Base-by-base conservation (phyloP, 2,113 vertebrate species). In the Silurus glanis region DNA sequence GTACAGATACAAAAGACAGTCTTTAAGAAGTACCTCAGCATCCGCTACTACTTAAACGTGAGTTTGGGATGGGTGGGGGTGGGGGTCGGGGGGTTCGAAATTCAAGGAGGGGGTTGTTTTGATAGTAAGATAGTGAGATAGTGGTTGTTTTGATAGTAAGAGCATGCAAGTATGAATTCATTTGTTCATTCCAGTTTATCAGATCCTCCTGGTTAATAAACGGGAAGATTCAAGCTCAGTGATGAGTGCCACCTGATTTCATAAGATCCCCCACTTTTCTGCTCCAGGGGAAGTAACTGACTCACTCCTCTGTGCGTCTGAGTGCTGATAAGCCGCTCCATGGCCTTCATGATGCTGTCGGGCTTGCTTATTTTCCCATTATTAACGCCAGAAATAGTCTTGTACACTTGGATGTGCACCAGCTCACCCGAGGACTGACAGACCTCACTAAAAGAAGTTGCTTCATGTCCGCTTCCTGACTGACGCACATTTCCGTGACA, bases 321-420 rank as follows among this genome's bases (percentile, higher is more conserved):
- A 3, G 47, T 5, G 17, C 83, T 59, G 84, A 80, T 58, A 56
- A 55, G n/a, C n/a, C 6, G 13, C 53, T 16, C 14, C 85, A 72
- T 72, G 67, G 56, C 59, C 25, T 71, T 58, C 72, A n/a, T n/a
- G 37, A n/a, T 72, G 55, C 85, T 84, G 61, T 80, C 62, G 2
- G 72, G 88, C 85, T 85, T 89, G 82, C 78, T 92, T 90, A 90
- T 90, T 92, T 93, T 94, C 92, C 91, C 92, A 94, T 91, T 90
- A 85, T 87, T 78, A 74, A 85, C 79, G 85, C 91, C 88, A 88
- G 85, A 94, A 92, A 93, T 92, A 94, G 92, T 85, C 80, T 45
- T 58, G 84, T 10, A 55, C 84, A n/a, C 83, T 89, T 92, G 91
- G 89, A 91, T 53, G 37, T 53, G 21, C 62, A 64, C 82, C 88